These are phyloP conservation scores for Tyto alba DNA, from an alignment of 2,113 vertebrate species.

Conservation along the genomic window DNA sequence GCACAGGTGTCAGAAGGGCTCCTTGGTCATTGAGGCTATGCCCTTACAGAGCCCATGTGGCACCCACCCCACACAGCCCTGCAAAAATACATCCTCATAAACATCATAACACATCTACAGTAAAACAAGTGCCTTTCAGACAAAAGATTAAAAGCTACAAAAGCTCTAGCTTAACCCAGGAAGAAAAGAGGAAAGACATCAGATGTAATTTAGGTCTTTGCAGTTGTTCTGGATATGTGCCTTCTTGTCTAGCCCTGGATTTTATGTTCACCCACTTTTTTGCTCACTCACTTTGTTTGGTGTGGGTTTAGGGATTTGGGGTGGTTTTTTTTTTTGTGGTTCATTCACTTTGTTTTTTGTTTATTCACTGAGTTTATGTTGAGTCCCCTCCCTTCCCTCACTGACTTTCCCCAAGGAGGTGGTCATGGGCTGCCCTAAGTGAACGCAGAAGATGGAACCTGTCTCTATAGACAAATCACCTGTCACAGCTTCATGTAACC, in stretches of 20 bases:
- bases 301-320: not conserved
- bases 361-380: not conserved
- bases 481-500: not conserved
- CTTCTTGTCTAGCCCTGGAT: not conserved
- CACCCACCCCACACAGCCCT: not conserved
- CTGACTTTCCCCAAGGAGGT: not conserved
- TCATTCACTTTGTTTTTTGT: not conserved
- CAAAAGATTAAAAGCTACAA: not conserved
- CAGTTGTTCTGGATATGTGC: not conserved
- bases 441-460: not conserved
- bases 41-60: rapidly evolving
- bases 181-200: not conserved
- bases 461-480: not conserved
- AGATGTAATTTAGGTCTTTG: not conserved
- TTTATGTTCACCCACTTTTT: not conserved
- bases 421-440: not conserved
- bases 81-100: not conserved
- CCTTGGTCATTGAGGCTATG: not conserved
- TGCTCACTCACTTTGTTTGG: not conserved
- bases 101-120: not conserved
- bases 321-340: not conserved
- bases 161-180: not conserved
- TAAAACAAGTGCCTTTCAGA: not conserved
- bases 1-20: not conserved
- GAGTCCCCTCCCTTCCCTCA: not conserved